Percentiles rank a stretch among this genome's conserved stretches.
Evolutionary conservation across 2,113 vertebrate genomes (phyloP).

Genomic region (Alligator sinensis): DNA sequence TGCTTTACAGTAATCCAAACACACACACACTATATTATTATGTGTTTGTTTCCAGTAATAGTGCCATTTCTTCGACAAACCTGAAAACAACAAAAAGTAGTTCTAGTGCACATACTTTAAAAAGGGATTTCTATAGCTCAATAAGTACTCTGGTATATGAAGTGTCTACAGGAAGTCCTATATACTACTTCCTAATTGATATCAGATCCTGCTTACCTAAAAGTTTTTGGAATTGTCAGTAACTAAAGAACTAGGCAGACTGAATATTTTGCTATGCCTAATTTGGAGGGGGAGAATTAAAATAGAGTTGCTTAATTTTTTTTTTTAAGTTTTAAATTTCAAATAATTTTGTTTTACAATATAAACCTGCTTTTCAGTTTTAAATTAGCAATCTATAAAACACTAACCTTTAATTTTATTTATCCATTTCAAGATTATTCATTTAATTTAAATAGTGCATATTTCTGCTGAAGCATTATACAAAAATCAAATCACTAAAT

Average conservation of each 20-base stretch:
- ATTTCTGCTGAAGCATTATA: no score
- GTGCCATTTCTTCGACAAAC: background rate
- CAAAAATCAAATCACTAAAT: no score
- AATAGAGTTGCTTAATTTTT: background rate
- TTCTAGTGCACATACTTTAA: background rate
- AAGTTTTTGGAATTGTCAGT: background rate
- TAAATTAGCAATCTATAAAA: no score
- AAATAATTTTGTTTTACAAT: no score
- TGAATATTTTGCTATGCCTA: background rate
- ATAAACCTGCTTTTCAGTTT: no score
- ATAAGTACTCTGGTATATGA: background rate
- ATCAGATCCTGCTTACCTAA: accelerated
- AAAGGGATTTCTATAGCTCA: background rate
- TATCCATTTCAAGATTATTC: no score
- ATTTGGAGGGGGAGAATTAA: background rate
- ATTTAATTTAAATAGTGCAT: no score
- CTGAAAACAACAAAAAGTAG: background rate
- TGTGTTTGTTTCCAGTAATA: background rate
- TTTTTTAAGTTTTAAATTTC: no score
- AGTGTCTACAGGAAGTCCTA: background rate
- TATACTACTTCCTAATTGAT: background rate
- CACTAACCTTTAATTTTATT: no score
- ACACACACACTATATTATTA: background rate
- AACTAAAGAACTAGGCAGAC: background rate
- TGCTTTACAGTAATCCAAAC: background rate